Base-by-base conservation (phyloP, 2,888 invertebrate genomes). In the Cremastinae sp. region DNA sequence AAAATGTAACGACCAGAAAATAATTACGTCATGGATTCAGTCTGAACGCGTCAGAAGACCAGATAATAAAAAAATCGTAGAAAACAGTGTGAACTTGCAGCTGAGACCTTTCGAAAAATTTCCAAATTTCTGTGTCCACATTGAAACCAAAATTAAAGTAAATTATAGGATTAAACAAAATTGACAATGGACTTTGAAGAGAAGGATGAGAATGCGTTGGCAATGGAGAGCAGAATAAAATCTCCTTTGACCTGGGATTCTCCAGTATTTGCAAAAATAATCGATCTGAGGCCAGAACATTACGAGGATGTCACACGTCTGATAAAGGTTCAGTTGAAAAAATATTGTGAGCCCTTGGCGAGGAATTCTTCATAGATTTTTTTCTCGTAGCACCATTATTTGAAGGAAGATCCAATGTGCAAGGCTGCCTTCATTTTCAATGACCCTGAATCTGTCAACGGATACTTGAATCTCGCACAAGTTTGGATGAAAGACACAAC, bases 401-500 rank as follows among this genome's bases (percentile, higher is more conserved):
- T 88, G 34, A 75, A 75, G 28, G 83, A 84, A 10, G 88, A 88
- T 0, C 84, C 87, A 0, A 84, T 85, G 84, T 88, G 86, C 66
- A 80, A 77, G 47, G 78, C 87, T 0, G 59, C 75, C 7, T 70
- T 75, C n/a, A 53, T 88, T 7, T 53, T 74, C 4, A n/a, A 78
- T 2, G 87, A 88, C 43, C 20, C 22, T 0, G 53, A 64, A 34
- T 88, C 88, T 10, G 78, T 84, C 0, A 69, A 80, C 2, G 69
- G 51, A 22, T 87, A 84, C 66, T 49, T 88, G 45, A 78, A 84
- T 45, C 72, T 84, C 0, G 61, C 84, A 20, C 79, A 54, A 28
- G 76, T 80, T 0, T 86, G 87, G 86, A 84, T 88, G 76, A 85
- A 82, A 28, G 88, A 88, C 47, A 83, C 85, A 1, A 83, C 81